Percentiles rank a stretch among this genome's conserved stretches.
These are phyloP conservation scores for Speoplatyrhinus poulsoni DNA, from an alignment of 2,113 vertebrate genomes.

Conservation along the genomic window DNA sequence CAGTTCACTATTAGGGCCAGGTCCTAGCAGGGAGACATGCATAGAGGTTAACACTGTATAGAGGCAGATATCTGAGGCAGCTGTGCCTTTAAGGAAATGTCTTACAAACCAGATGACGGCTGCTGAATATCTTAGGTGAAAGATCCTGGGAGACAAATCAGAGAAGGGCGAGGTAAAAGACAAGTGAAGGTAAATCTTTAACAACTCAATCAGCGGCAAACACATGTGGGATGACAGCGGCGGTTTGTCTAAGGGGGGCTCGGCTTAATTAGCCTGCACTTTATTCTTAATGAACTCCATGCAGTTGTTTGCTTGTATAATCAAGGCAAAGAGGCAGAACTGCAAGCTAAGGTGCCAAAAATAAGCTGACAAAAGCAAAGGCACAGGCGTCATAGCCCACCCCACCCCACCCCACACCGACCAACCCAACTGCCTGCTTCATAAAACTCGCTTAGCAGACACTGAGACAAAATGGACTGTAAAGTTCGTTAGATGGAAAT, in stretches of 20 bases:
- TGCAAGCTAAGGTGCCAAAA: slow-evolving; percentile 99
- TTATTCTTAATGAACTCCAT: slow-evolving; percentile 99
- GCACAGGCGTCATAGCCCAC: slow-evolving; percentile 83
- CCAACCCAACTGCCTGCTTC: slow-evolving; percentile 99
- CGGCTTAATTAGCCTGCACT: slow-evolving; percentile 99
- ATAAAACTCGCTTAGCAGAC: slow-evolving; percentile 99
- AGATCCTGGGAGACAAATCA: slow-evolving; percentile 57
- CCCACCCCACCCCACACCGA: slow-evolving; percentile 67
- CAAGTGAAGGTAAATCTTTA: slow-evolving; percentile 80
- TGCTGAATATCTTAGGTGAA: slow-evolving; percentile 41
- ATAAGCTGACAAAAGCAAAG: slow-evolving; percentile 97
- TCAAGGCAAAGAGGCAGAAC: slow-evolving; percentile 99
- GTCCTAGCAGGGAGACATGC: too few species aligned
- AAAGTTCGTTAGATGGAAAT: slow-evolving; percentile 99
- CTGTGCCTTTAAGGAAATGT: neutral
- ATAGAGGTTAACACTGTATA: too few species aligned
- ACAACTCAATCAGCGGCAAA: slow-evolving; percentile 90
- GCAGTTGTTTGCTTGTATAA: slow-evolving; percentile 99
- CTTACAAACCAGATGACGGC: slow-evolving; percentile 42
- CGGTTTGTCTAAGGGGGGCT: slow-evolving; percentile 92
- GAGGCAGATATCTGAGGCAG: too few species aligned
- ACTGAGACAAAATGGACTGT: slow-evolving; percentile 99
- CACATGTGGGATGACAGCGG: slow-evolving; percentile 92
- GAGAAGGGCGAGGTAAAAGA: slow-evolving; percentile 38
- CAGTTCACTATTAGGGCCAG: too few species aligned